Conservation (phyloP, 1,140 invertebrate genomes). For the Adelges cooleyi region DNA sequence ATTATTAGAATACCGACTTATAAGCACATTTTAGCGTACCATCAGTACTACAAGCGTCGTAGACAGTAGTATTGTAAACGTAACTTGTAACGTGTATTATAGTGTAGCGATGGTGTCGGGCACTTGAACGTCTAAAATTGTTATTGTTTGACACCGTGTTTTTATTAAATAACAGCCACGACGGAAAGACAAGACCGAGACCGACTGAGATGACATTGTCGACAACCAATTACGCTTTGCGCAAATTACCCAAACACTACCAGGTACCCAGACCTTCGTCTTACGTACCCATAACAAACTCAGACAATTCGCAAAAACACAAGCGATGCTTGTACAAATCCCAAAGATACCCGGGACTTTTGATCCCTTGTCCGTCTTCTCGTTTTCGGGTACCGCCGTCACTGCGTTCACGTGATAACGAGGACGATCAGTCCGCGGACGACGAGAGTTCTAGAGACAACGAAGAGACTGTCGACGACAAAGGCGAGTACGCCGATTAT, state of each 20-base stretch:
- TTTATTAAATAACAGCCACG: slow-evolving; percentile 22
- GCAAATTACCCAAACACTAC: not conserved
- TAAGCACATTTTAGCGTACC: slow-evolving; percentile 17
- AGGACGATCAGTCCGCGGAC: slow-evolving; percentile 9
- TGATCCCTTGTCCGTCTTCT: slow-evolving; percentile 14
- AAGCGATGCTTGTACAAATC: slow-evolving; percentile 8
- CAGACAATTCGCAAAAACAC: not conserved
- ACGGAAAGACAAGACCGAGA: slow-evolving; percentile 11
- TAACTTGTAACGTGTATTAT: no score
- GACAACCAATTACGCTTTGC: slow-evolving; percentile 20
- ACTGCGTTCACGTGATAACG: not conserved
- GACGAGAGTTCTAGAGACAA: not conserved
- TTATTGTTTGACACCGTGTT: slow-evolving; percentile 9
- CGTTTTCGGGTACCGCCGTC: not conserved
- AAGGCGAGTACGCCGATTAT: slow-evolving; percentile 36
- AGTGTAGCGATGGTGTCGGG: not conserved
- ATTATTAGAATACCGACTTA: slow-evolving; percentile 8
- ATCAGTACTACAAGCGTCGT: slow-evolving; percentile 3
- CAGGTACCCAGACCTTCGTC: not conserved
- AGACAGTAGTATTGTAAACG: slow-evolving; percentile 1
- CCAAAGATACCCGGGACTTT: slow-evolving; percentile 11
- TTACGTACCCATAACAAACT: slow-evolving; percentile 20
- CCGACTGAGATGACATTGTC: slow-evolving; percentile 16
- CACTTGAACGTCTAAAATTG: slow-evolving; percentile 9
- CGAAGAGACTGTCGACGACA: slow-evolving; percentile 37